These are phyloP conservation scores for Mixornis gularis DNA, from an alignment of 2,113 vertebrate species.

Conservation along the genomic window DNA sequence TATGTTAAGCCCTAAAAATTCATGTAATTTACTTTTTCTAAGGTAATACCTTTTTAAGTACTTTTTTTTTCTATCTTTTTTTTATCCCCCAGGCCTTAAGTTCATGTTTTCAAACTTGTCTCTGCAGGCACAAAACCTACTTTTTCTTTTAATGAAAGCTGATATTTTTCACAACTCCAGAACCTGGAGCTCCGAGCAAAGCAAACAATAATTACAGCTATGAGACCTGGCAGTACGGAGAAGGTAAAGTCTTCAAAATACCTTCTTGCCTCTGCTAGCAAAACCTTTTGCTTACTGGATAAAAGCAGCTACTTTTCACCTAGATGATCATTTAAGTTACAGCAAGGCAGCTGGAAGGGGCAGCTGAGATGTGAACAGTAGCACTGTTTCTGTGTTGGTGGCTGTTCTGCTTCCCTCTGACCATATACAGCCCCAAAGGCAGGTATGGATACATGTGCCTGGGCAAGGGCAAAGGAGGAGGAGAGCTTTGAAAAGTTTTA, in stretches of 20 bases:
- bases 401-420: background rate
- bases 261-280: background rate
- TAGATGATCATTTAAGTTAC: background rate
- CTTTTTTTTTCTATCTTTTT: background rate
- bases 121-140: background rate
- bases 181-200: background rate
- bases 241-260: background rate
- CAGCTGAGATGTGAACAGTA: background rate
- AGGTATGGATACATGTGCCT: background rate
- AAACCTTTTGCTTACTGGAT: background rate
- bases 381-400: background rate
- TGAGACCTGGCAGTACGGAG: background rate
- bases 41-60: background rate
- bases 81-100: background rate
- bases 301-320: background rate
- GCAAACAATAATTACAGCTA: conserved; percentile 9
- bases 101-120: conserved; percentile 5
- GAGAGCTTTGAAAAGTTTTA: background rate
- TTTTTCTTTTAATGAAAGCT: conserved; percentile 26
- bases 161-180: conserved; percentile 16
- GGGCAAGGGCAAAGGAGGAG: background rate
- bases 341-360: background rate
- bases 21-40: background rate
- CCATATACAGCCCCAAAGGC: background rate
- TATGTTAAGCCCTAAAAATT: background rate